phyloP scores from a whole-genome alignment of 2,797 vertebrate species.

The Tinamus major region DNA sequence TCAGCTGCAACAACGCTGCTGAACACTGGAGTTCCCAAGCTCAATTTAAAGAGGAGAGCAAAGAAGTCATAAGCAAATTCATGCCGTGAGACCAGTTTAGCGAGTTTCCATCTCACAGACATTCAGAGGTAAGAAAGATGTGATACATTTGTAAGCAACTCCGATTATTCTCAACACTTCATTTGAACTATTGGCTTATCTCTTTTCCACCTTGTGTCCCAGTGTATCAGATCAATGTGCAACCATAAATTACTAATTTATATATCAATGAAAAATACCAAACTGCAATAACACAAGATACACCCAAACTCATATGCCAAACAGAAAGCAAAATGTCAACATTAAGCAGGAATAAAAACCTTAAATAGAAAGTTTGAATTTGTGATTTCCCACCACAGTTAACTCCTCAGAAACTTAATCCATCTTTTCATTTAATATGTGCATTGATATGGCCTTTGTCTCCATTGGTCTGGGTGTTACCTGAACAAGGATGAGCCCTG shows the following conservation, averaged over 20 bases:
- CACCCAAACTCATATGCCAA: background rate
- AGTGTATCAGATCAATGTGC: background rate
- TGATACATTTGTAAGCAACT: background rate
- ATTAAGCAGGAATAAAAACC: background rate
- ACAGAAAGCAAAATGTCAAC: background rate
- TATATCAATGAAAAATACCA: background rate
- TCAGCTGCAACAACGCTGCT: background rate
- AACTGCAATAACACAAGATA: background rate
- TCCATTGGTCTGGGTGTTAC: accelerated
- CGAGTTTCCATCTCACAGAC: background rate
- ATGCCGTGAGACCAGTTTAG: background rate
- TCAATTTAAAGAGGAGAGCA: background rate
- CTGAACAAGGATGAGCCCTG: background rate
- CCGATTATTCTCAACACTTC: background rate
- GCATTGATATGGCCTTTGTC: accelerated
- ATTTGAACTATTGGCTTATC: background rate
- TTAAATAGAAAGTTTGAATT: background rate
- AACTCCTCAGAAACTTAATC: background rate
- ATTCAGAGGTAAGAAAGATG: background rate
- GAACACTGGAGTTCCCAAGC: background rate
- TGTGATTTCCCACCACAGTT: background rate
- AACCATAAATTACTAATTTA: background rate
- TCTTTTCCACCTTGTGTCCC: background rate
- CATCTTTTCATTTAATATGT: background rate
- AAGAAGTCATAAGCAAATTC: background rate